Base-by-base conservation (phyloP, 37 sponge, comb jelly and placozoan species). In the Diacarnus erythraeanus region DNA sequence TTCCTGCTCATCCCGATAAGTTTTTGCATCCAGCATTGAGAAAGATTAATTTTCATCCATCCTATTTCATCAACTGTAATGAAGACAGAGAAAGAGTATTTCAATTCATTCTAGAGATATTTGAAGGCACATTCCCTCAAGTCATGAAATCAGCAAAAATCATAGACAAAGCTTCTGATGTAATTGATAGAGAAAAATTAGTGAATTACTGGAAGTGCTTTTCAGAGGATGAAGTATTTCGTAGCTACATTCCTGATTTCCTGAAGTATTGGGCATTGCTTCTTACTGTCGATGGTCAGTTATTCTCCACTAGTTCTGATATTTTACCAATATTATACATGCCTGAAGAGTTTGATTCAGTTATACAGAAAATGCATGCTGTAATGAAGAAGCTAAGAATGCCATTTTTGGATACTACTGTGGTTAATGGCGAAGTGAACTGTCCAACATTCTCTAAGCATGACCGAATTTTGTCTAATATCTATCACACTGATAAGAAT, bases 191-290 rank as follows among this genome's bases (percentile, higher is more conserved):
- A 25, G 26, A 60, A 60, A 26, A 25, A 25, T n/a, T 60, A 25
- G 22, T 21, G 61, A 17, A 60, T n/a, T 60, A 26, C 61, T 60
- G 61, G 61, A 21, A 60, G 20, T 38, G 58, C 1, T 15, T 78
- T 54, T 42, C 57, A 25, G 29, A 10, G 30, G 74, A 73, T 74
- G 69, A 44, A 66, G 40, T 51, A 2, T 75, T 83, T 39, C 54
- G 39, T 0, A 39, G 64, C 36, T 75, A 66, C 38, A 15, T 83
- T 27, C 26, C 60, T 34, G 20, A 42, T 21, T 42, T 76, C 2
- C 47, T 81, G 34, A 75, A 77, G 39, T 0, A 22, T 0, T 81
- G 77, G 77, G 77, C 82, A 36, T 41, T 87, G 20, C 38, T 87
- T 2, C 77, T 59, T 26, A 81, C 82, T 6, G 60, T 26, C 4